Base-by-base conservation (phyloP, 2,113 vertebrate genomes). In the Hippoglossus stenolepis region DNA sequence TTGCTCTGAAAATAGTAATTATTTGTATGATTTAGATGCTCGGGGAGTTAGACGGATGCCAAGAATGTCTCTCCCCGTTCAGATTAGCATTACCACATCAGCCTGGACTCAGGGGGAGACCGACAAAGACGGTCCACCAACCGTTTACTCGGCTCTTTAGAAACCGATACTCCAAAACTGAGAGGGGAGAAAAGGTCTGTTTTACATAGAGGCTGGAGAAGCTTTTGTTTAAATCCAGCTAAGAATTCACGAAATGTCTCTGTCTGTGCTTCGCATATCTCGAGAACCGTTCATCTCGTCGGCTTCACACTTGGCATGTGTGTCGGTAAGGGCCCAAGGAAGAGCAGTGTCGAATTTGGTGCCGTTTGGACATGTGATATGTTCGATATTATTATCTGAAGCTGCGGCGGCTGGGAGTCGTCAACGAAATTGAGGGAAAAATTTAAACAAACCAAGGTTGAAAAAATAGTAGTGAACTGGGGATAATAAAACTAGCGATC, bases 181-280 rank as follows among this genome's bases (percentile, higher is more conserved):
- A n/a, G 21, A 35, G 62, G 18, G 31, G 53, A 53, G 28, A 76
- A 49, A 56, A 45, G 11, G 9, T 69, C 59, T 70, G 49, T 74
- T 81, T 75, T 67, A 65, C 53, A 85, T 31, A 65, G 65, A 51
- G 53, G 65, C 4, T 24, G 70, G 12, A 60, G 73, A 71, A 66
- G 31, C 54, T 80, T 84, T 82, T 28, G 87, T 89, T 88, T 90
- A 84, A 31, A 90, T 85, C 35, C 45, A 4, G 2, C 15, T 4
- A 17, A 14, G 17, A 47, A 47, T 47, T 47, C 15, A 17, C 11
- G 45, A 47, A 17, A 47, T 38, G 8, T 38, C 35, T 10, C 35
- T 9, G 35, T 10, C 35, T 38, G 35, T 38, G 35, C 9, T 38
- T 38, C 35, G 2, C 2, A 51, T 71, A 58, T 53, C 20, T 5